These are phyloP conservation scores for Aurelia aurita complex sp. Pacific DNA, from an alignment of 30 jellyfish, hydroid and myxozoan species.

Conservation along the genomic window DNA sequence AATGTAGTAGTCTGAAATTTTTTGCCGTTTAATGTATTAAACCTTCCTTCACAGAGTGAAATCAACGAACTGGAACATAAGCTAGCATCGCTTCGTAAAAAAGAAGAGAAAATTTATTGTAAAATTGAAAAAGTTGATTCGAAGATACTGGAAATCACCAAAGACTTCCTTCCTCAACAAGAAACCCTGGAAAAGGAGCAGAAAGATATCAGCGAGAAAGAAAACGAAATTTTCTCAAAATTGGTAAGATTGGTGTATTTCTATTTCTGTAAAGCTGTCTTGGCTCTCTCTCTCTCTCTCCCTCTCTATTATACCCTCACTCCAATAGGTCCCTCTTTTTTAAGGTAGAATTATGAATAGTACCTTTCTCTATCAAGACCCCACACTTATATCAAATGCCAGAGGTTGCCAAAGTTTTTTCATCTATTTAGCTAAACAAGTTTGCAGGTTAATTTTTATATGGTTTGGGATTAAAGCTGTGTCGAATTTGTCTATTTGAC, in stretches of 20 bases:
- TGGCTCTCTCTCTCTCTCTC: background rate
- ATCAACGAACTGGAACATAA: conserved; percentile 47
- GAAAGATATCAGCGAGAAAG: conserved; percentile 31
- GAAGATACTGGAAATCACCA: conserved; percentile 30
- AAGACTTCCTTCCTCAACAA: conserved; percentile 43
- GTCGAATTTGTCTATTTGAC: too few species aligned
- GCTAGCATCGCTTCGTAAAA: conserved; percentile 29
- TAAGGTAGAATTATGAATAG: background rate
- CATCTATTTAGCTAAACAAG: too few species aligned
- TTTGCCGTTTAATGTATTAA: too few species aligned
- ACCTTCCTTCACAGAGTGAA: conserved; percentile 18
- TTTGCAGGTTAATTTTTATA: too few species aligned
- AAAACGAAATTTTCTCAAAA: conserved; percentile 9
- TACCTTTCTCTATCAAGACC: too few species aligned
- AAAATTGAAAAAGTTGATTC: conserved; percentile 42
- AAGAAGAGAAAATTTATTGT: background rate
- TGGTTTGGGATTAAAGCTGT: too few species aligned
- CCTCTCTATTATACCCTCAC: too few species aligned
- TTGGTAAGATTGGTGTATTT: conserved; percentile 21
- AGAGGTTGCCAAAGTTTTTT: too few species aligned
- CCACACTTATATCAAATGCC: too few species aligned
- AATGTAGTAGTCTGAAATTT: too few species aligned
- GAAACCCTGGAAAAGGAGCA: conserved; percentile 41
- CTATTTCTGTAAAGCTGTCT: background rate
- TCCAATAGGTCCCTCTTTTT: too few species aligned